Conservation (phyloP, 1,140 invertebrate species). For the Matsumurasca onukii region DNA sequence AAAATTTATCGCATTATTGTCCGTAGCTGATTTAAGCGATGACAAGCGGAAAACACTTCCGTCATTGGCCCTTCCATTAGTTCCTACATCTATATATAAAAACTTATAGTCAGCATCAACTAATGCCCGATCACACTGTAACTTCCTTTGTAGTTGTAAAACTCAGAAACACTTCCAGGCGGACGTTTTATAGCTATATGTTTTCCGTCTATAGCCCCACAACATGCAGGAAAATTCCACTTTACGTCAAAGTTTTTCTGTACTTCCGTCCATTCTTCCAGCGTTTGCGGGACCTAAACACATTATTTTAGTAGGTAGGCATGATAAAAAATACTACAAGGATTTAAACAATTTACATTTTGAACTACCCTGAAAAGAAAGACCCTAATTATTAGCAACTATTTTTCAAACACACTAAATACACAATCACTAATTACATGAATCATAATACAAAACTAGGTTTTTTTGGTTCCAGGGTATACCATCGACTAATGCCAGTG, state of each 20-base stretch:
- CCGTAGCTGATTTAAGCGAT: conserved; percentile 36
- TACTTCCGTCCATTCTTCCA: conserved; percentile 40
- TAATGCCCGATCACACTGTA: conserved; percentile 49
- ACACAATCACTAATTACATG: not conserved
- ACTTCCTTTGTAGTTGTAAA: conserved; percentile 49
- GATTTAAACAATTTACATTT: not conserved
- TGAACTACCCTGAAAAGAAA: not conserved
- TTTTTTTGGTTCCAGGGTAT: not conserved
- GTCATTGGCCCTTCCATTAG: conserved; percentile 47
- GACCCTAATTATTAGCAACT: not conserved
- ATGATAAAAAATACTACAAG: not conserved
- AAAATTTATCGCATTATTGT: conserved; percentile 37
- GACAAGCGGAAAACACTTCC: conserved; percentile 44
- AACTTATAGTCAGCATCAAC: conserved; percentile 50
- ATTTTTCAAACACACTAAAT: not conserved
- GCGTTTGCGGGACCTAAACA: conserved; percentile 31
- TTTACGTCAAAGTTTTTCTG: conserved; percentile 40
- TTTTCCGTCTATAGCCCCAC: conserved; percentile 52
- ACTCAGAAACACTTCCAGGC: conserved; percentile 42
- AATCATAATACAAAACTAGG: not conserved
- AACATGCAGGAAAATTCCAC: conserved; percentile 46
- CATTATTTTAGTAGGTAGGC: too few species aligned
- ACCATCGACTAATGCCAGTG: not conserved
- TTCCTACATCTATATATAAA: conserved; percentile 48
- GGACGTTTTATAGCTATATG: conserved; percentile 45